phyloP scores from a whole-genome alignment of 2,797 vertebrate species.

The Diceros bicornis region DNA sequence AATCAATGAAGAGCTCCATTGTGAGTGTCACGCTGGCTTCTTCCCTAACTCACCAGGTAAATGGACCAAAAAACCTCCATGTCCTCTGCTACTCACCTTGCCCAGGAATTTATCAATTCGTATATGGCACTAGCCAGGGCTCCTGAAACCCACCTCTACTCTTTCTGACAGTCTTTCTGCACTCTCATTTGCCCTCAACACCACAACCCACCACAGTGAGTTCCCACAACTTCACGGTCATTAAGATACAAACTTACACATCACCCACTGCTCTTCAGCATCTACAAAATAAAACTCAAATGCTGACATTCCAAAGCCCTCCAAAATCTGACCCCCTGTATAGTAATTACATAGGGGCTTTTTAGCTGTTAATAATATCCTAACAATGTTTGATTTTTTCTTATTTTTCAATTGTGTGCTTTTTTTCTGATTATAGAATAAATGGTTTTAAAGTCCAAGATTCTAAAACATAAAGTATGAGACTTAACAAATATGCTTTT shows the following conservation, averaged over 20 bases:
- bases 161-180: background rate
- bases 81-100: background rate
- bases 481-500: background rate
- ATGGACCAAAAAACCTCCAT: fast-evolving
- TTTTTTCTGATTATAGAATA: background rate
- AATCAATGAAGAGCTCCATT: background rate
- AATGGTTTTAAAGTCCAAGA: background rate
- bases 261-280: background rate
- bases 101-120: background rate
- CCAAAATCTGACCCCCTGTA: background rate
- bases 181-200: background rate
- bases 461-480: background rate
- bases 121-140: background rate
- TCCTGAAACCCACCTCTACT: background rate
- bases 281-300: background rate
- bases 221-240: background rate
- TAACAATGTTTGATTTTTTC: background rate
- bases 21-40: background rate
- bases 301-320: background rate
- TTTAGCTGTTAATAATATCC: background rate
- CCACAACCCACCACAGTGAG: background rate
- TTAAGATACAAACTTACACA: background rate
- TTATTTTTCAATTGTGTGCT: background rate
- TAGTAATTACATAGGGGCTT: background rate
- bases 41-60: background rate